Conservation (phyloP, 2,113 vertebrate species). For the Nyctereutes procyonoides region DNA sequence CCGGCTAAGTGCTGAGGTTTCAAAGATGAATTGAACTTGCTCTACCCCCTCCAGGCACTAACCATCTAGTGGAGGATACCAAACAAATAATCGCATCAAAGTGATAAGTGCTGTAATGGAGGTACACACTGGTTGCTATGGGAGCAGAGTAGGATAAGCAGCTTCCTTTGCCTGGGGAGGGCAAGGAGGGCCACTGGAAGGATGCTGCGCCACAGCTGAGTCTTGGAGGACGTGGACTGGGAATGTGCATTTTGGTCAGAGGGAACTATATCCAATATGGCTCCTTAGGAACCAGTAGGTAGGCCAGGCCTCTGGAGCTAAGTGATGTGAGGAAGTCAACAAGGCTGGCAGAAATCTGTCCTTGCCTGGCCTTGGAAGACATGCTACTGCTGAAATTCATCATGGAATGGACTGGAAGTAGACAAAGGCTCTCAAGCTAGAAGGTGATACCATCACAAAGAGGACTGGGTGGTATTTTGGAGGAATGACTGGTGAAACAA, state of each 20-base stretch:
- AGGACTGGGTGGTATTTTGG: conserved; percentile 11
- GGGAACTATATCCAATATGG: neutral
- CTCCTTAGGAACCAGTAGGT: neutral
- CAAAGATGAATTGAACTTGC: conserved; percentile 62
- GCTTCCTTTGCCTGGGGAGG: conserved; percentile 30
- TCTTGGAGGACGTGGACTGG: neutral
- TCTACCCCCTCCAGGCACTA: conserved; percentile 66
- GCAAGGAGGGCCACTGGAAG: neutral
- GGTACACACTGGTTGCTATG: conserved; percentile 61
- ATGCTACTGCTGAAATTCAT: neutral
- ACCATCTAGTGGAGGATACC: conserved; percentile 47
- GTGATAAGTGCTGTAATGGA: conserved; percentile 61
- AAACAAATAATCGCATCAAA: conserved; percentile 69
- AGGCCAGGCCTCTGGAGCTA: neutral
- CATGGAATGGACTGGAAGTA: neutral
- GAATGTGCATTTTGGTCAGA: neutral
- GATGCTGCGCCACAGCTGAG: neutral
- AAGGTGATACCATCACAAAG: neutral
- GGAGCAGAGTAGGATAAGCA: conserved; percentile 49
- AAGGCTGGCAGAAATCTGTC: neutral
- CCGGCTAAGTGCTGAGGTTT: conserved; percentile 60
- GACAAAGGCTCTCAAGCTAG: conserved; percentile 8
- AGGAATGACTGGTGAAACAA: neutral
- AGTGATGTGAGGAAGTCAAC: neutral
- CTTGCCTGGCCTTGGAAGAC: neutral